Evolutionary conservation across 2,113 vertebrate species (phyloP).

Genomic region (Apus apus): DNA sequence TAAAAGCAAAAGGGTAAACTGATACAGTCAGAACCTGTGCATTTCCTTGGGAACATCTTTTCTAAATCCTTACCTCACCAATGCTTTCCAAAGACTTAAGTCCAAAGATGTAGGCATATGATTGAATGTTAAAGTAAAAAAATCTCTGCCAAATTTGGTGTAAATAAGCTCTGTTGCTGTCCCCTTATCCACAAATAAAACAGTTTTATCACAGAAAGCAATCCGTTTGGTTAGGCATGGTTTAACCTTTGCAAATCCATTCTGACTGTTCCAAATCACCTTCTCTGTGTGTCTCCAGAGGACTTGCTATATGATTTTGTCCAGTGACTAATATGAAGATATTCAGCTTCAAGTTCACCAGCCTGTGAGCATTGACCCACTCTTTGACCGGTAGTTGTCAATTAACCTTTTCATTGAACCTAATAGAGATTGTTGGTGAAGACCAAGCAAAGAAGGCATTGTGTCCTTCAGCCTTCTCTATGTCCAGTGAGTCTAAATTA

Average conservation of each 20-base stretch:
- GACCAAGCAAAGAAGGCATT: background rate
- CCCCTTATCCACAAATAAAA: background rate
- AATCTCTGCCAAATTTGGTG: background rate
- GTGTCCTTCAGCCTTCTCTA: background rate
- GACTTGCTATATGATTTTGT: background rate
- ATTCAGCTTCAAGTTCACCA: background rate
- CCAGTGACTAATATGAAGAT: background rate
- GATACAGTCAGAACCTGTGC: background rate
- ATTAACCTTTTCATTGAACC: background rate
- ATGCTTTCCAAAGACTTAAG: background rate
- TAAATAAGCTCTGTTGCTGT: background rate
- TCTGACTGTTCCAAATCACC: too few species aligned
- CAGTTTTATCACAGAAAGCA: background rate
- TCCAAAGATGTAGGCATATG: background rate
- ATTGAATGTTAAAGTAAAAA: background rate
- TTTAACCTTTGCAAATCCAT: too few species aligned
- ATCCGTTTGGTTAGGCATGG: too few species aligned
- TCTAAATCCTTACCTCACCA: background rate
- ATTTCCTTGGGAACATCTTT: background rate
- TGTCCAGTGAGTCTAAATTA: background rate
- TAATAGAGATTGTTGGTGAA: background rate
- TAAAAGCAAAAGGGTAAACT: background rate
- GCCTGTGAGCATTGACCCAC: background rate
- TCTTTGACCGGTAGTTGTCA: background rate
- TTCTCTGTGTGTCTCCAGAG: background rate